phyloP scores from a whole-genome alignment of 2,888 invertebrate genomes.

The Ophion costatus region DNA sequence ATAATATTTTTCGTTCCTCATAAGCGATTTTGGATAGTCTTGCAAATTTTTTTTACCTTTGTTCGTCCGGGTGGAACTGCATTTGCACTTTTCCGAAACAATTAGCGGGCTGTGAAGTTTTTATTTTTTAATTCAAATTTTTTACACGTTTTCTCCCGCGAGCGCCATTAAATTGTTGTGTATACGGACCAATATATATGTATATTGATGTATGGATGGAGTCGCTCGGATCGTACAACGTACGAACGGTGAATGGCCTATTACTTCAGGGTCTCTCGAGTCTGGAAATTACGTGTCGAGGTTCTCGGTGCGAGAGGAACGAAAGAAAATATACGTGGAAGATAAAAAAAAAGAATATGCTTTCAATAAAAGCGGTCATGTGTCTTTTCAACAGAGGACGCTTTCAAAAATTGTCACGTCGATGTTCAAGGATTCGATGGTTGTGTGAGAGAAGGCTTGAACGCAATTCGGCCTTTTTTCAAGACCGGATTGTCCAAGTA shows the following conservation, averaged over 20 bases:
- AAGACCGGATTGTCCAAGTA: conserved; percentile 90
- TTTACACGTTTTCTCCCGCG: not conserved
- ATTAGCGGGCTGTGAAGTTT: not conserved
- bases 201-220: not conserved
- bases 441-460: conserved; percentile 90
- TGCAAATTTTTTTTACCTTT: not conserved
- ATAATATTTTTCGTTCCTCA: conserved; percentile 1
- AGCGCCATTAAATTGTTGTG: not conserved
- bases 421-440: conserved; percentile 88
- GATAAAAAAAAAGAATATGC: not conserved
- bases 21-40: not conserved
- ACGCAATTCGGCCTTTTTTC: conserved; percentile 89
- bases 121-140: not conserved
- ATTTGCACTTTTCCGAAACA: not conserved
- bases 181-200: not conserved
- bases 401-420: conserved; percentile 86
- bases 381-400: conserved; percentile 79
- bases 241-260: conserved; percentile 56
- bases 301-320: not conserved
- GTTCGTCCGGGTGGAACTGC: not conserved
- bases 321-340: conserved; percentile 3
- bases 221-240: conserved; percentile 40
- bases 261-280: conserved; percentile 47
- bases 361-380: not conserved
- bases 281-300: conserved; percentile 21